Percentiles rank a stretch among this genome's conserved stretches.
Evolutionary conservation across 2,113 vertebrate species (phyloP).

Genomic region (Epinephelus fuscoguttatus): DNA sequence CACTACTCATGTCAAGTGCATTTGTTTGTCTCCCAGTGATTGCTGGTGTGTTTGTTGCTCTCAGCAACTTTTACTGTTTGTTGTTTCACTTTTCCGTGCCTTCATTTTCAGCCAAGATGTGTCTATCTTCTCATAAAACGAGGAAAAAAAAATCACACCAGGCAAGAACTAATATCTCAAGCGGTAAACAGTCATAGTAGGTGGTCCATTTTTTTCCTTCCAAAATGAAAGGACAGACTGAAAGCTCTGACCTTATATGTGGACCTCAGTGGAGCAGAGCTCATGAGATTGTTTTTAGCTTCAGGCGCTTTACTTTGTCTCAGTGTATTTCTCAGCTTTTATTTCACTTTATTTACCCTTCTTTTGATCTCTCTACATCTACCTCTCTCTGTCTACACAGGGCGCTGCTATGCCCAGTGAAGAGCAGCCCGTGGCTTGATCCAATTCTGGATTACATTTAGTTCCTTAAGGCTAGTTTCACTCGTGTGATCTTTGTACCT

Average conservation of each 20-base stretch:
- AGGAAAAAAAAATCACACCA: slow-evolving; percentile 22
- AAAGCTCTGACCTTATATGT: slow-evolving; percentile 66
- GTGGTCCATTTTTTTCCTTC: slow-evolving; percentile 43
- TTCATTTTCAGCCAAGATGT: slow-evolving; percentile 33
- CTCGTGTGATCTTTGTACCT: slow-evolving; percentile 26
- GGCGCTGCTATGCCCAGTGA: background rate
- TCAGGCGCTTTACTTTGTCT: slow-evolving; percentile 59
- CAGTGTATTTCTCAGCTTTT: slow-evolving; percentile 51
- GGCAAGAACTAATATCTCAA: slow-evolving; percentile 62
- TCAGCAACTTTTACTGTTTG: slow-evolving; percentile 30
- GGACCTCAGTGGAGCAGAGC: slow-evolving; percentile 37
- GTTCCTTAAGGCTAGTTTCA: slow-evolving; percentile 11
- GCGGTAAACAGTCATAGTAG: slow-evolving; percentile 55
- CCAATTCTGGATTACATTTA: slow-evolving; percentile 17
- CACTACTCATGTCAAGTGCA: slow-evolving; percentile 17
- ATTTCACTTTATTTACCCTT: slow-evolving; percentile 62
- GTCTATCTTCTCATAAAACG: slow-evolving; percentile 21
- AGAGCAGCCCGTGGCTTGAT: slow-evolving; percentile 22
- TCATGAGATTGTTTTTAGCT: slow-evolving; percentile 69
- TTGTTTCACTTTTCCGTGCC: slow-evolving; percentile 19
- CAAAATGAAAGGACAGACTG: slow-evolving; percentile 65
- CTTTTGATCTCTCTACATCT: slow-evolving; percentile 58
- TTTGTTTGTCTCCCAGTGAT: slow-evolving; percentile 25
- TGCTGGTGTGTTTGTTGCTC: slow-evolving; percentile 28
- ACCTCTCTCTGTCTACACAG: slow-evolving; percentile 11